A percentile compares a stretch with the other conserved stretches of the same genome.
Conservation (phyloP, 2,113 vertebrate genomes). For the Cavia porcellus region DNA sequence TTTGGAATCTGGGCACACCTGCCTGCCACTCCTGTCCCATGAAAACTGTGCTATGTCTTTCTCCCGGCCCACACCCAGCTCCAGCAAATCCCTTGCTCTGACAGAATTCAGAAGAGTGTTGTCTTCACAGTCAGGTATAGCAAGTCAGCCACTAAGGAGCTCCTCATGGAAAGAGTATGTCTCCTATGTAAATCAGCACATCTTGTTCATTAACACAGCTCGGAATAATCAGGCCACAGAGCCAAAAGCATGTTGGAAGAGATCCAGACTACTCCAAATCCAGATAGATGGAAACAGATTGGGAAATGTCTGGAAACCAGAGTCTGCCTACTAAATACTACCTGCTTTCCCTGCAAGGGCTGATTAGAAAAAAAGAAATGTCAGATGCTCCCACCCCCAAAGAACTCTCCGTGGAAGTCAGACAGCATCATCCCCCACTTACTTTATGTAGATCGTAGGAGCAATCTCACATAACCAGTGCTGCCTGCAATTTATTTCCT, state of each 20-base stretch:
- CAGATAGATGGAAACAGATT: slow-evolving; percentile 65
- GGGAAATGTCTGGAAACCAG: slow-evolving; percentile 70
- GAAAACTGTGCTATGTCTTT: neutral
- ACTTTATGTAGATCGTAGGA: slow-evolving; percentile 30
- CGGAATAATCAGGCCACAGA: slow-evolving; percentile 23
- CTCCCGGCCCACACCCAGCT: neutral
- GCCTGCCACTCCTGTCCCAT: neutral
- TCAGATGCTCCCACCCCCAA: neutral
- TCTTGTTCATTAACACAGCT: slow-evolving; percentile 68
- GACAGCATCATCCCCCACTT: neutral
- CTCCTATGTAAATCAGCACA: slow-evolving; percentile 64
- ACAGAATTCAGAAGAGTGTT: neutral
- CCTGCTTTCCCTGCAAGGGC: slow-evolving; percentile 1
- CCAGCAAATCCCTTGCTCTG: neutral
- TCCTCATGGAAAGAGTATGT: neutral
- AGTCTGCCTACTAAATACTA: slow-evolving; percentile 69
- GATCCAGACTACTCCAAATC: slow-evolving; percentile 66
- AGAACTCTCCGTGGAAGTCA: slow-evolving; percentile 29
- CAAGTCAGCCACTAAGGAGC: slow-evolving; percentile 49
- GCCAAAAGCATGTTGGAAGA: slow-evolving; percentile 52
- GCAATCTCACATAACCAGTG: slow-evolving; percentile 47
- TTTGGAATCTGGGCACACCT: neutral
- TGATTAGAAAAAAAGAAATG: slow-evolving; percentile 25
- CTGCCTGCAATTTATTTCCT: slow-evolving; percentile 48
- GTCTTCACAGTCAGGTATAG: slow-evolving; percentile 3